Percentiles rank a stretch among this genome's conserved stretches.
phyloP scores from a whole-genome alignment of 35 echinoderm and acorn worm genomes.

The Apostichopus parvimensis region DNA sequence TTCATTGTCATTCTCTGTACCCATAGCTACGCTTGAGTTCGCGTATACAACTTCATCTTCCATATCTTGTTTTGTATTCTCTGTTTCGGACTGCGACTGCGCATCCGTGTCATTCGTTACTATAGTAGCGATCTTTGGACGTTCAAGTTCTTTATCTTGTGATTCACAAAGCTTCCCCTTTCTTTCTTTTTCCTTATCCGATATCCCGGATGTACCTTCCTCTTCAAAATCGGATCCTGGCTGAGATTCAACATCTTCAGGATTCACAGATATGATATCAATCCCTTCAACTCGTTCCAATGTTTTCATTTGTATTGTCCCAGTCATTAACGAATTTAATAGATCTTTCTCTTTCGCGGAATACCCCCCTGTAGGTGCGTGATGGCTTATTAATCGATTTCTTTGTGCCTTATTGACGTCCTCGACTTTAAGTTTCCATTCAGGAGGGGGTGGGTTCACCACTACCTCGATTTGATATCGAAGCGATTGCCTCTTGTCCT shows the following conservation, averaged over 20 bases:
- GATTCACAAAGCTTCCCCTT: background rate
- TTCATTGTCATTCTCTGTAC: background rate
- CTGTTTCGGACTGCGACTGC: background rate
- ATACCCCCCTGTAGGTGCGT: conserved; percentile 39
- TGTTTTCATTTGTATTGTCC: conserved; percentile 20
- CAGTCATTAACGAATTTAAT: conserved; percentile 23
- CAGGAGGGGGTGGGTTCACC: conserved; percentile 49
- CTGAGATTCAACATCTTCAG: background rate
- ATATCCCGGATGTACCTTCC: background rate
- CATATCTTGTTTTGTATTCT: background rate
- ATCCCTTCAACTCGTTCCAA: background rate
- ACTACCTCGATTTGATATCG: conserved; percentile 40
- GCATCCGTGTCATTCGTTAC: background rate
- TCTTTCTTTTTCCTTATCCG: background rate
- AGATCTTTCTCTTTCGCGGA: conserved; percentile 37
- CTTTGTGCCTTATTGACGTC: conserved; percentile 9
- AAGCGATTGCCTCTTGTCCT: conserved; percentile 12
- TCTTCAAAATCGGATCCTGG: background rate
- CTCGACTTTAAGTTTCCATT: conserved; percentile 41
- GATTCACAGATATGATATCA: background rate
- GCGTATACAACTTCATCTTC: background rate
- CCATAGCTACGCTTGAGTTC: background rate
- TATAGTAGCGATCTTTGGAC: too few relatives aligned
- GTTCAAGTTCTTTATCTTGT: background rate
- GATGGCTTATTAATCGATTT: background rate